A percentile compares a stretch with the other conserved stretches of the same genome.
Conservation (phyloP, 1,140 invertebrate genomes). For the Heliconius hermathena region DNA sequence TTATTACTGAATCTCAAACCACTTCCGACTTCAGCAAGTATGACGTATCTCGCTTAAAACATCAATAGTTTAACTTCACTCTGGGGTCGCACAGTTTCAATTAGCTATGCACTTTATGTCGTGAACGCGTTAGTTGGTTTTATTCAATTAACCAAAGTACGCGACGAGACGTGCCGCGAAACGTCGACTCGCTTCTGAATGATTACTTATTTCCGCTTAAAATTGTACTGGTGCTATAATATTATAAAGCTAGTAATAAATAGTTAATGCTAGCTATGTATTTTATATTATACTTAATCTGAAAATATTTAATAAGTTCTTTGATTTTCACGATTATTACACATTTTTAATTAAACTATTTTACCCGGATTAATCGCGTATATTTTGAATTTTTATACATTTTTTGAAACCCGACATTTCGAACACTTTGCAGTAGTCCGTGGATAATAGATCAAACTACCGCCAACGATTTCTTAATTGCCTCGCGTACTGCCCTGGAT, state of each 20-base stretch:
- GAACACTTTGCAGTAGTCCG: too few relatives aligned
- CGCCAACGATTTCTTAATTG: too few relatives aligned
- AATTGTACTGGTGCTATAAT: not conserved
- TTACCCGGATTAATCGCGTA: too few relatives aligned
- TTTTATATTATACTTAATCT: not conserved
- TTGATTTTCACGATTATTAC: too few relatives aligned
- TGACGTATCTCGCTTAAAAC: slow-evolving; percentile 20
- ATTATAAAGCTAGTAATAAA: too few relatives aligned
- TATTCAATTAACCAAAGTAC: slow-evolving; percentile 32
- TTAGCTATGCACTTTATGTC: slow-evolving; percentile 32
- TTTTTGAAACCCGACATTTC: too few relatives aligned
- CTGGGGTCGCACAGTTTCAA: slow-evolving; percentile 14
- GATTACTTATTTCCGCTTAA: slow-evolving; percentile 19
- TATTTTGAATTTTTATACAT: too few relatives aligned
- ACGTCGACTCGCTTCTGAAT: slow-evolving; percentile 18
- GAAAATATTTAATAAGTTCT: too few relatives aligned
- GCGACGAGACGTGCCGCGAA: not conserved
- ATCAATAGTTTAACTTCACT: slow-evolving; percentile 21
- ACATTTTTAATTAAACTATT: too few relatives aligned
- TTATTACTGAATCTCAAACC: not conserved
- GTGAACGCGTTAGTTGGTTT: slow-evolving; percentile 32
- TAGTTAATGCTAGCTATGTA: not conserved
- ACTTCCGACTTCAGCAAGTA: not conserved
- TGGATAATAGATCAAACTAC: too few relatives aligned
- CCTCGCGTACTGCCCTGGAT: too few relatives aligned